A percentile compares a stretch with the other conserved stretches of the same genome.
Conservation (phyloP, 2,888 invertebrate species). For the Scaeva pyrastri region DNA sequence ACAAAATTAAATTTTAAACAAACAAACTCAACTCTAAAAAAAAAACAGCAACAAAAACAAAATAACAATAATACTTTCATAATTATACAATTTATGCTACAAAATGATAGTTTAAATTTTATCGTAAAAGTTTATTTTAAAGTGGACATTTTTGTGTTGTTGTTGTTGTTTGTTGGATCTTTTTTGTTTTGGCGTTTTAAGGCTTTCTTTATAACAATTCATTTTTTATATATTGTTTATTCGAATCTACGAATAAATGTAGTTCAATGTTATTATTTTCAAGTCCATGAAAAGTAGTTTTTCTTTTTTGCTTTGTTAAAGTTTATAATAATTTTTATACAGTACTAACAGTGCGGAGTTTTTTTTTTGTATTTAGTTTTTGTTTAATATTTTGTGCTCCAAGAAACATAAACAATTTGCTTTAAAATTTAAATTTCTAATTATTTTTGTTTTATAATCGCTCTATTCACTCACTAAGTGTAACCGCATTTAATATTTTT, state of each 20-base stretch:
- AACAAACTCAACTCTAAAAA: conserved; percentile 47
- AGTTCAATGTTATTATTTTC: conserved; percentile 35
- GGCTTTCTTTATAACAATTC: conserved; percentile 77
- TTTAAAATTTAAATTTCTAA: conserved; percentile 53
- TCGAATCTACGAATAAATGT: conserved; percentile 50
- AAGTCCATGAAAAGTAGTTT: conserved; percentile 54
- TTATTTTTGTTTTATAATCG: conserved; percentile 29
- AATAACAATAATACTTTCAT: conserved; percentile 20
- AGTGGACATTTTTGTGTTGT: conserved; percentile 59
- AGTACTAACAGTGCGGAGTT: conserved; percentile 70
- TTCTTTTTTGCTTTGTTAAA: conserved; percentile 34
- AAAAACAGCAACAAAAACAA: not conserved
- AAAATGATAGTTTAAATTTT: conserved; percentile 23
- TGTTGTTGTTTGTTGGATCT: conserved; percentile 52
- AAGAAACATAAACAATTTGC: conserved; percentile 72
- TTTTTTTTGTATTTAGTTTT: conserved; percentile 43
- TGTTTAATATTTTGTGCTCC: conserved; percentile 69
- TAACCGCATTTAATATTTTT: conserved; percentile 39
- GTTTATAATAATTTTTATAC: conserved; percentile 56
- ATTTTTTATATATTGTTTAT: conserved; percentile 59
- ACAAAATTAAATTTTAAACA: conserved; percentile 74
- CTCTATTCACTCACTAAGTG: conserved; percentile 46
- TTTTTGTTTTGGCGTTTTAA: conserved; percentile 80
- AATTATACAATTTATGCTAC: conserved; percentile 19
- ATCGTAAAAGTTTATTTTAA: conserved; percentile 72